phyloP scores from a whole-genome alignment of 1,140 invertebrate species.

The Drosophila simulans region DNA sequence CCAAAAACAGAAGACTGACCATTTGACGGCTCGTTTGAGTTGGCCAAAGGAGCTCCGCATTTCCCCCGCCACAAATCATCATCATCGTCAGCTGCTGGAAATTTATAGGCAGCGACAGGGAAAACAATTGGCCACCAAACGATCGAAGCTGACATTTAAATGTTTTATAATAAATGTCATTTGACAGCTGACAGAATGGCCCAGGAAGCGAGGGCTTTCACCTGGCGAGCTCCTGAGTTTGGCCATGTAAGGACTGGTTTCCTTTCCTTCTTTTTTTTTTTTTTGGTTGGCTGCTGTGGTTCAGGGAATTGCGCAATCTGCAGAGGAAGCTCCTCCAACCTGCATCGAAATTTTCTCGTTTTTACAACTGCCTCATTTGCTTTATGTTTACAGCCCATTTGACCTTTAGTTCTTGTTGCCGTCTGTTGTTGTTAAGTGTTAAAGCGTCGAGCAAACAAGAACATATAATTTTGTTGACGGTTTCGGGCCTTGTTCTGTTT shows the following conservation, averaged over 20 bases:
- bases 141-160: slow-evolving; percentile 72
- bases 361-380: slow-evolving; percentile 60
- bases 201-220: slow-evolving; percentile 46
- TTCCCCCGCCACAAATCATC: slow-evolving; percentile 35
- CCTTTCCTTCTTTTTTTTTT: background rate
- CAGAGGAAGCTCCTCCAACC: slow-evolving; percentile 42
- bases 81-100: slow-evolving; percentile 41
- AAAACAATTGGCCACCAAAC: slow-evolving; percentile 44
- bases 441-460: slow-evolving; percentile 20
- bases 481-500: slow-evolving; percentile 20
- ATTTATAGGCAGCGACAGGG: slow-evolving; percentile 55
- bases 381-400: slow-evolving; percentile 74
- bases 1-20: slow-evolving; percentile 49
- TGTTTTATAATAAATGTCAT: slow-evolving; percentile 79
- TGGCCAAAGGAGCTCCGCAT: slow-evolving; percentile 21
- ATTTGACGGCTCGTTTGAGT: slow-evolving; percentile 48
- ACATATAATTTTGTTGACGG: slow-evolving; percentile 25
- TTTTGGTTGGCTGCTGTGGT: slow-evolving; percentile 5
- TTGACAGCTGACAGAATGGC: slow-evolving; percentile 72
- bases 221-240: slow-evolving; percentile 31
- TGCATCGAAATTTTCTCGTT: slow-evolving; percentile 30
- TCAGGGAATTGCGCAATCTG: slow-evolving; percentile 51
- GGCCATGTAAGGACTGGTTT: slow-evolving; percentile 33
- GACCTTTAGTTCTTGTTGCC: slow-evolving; percentile 52
- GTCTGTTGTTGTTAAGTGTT: slow-evolving; percentile 1